These are phyloP conservation scores for Muscicapa comitata DNA, from an alignment of 2,797 vertebrate genomes.

Conservation along the genomic window DNA sequence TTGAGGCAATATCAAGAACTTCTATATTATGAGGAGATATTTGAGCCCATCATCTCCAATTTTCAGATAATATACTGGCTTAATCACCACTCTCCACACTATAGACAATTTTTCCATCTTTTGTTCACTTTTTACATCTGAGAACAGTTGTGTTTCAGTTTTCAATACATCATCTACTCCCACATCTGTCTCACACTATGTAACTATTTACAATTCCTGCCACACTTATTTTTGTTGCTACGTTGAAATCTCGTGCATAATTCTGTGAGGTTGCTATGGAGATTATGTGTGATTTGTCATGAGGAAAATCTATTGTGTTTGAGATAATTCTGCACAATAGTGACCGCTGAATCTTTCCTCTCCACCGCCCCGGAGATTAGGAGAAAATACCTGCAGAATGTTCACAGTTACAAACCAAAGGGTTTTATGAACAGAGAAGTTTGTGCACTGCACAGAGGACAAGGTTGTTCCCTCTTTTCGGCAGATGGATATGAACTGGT, in stretches of 20 bases:
- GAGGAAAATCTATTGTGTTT: constrained; percentile 71
- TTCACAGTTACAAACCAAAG: constrained; percentile 26
- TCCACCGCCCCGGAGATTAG: neutral
- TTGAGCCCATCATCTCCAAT: neutral
- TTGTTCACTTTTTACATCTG: constrained; percentile 63
- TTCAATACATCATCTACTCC: constrained; percentile 39
- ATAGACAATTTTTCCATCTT: constrained; percentile 46
- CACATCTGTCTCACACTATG: constrained; percentile 65
- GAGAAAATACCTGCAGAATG: constrained; percentile 25
- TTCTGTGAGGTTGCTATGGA: constrained; percentile 71
- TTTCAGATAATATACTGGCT: constrained; percentile 65
- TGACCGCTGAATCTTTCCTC: constrained; percentile 45
- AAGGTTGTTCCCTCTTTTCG: neutral
- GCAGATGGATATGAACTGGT: neutral
- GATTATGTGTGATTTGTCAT: constrained; percentile 74
- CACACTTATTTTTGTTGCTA: constrained; percentile 57
- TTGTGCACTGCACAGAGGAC: neutral
- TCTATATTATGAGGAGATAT: constrained; percentile 15
- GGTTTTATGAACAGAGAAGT: constrained; percentile 8
- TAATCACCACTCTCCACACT: constrained; percentile 67
- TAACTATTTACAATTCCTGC: constrained; percentile 42
- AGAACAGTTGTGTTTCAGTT: constrained; percentile 31
- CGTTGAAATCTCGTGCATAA: constrained; percentile 66
- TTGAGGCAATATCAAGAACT: neutral
- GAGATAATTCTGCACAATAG: constrained; percentile 64